phyloP scores from a whole-genome alignment of 1,140 invertebrate genomes.

The Drosophila malerkotliana region DNA sequence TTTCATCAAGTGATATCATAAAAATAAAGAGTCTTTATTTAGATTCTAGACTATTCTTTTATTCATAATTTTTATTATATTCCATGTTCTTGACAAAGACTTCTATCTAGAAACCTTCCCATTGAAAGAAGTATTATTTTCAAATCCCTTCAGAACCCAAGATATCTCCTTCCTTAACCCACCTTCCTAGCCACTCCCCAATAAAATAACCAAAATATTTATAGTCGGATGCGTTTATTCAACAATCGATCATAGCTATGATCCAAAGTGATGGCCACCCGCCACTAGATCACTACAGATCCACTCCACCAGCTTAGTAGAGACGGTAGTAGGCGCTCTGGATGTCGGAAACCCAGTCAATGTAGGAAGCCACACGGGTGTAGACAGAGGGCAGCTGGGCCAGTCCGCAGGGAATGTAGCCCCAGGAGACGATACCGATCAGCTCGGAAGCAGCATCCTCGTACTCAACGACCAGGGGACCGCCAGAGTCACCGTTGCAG shows the following conservation, averaged over 20 bases:
- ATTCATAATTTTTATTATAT: too few species aligned
- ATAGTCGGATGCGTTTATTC: slow-evolving; percentile 40
- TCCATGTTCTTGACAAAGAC: too few species aligned
- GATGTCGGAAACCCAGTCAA: slow-evolving; percentile 75
- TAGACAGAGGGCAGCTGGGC: slow-evolving; percentile 88
- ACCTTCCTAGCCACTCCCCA: not conserved
- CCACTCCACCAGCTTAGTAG: slow-evolving; percentile 37
- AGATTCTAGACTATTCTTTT: too few species aligned
- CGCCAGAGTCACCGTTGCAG: slow-evolving; percentile 89
- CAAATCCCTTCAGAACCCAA: too few species aligned
- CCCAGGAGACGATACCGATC: slow-evolving; percentile 92
- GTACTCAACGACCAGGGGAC: slow-evolving; percentile 86
- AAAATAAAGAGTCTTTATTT: too few species aligned
- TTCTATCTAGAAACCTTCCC: too few species aligned
- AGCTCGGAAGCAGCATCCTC: slow-evolving; percentile 58
- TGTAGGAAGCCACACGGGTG: slow-evolving; percentile 87
- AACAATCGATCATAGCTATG: slow-evolving; percentile 39
- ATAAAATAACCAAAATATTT: not conserved
- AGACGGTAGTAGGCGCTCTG: slow-evolving; percentile 67
- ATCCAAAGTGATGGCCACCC: slow-evolving; percentile 22
- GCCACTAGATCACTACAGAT: not conserved
- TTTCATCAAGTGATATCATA: too few species aligned
- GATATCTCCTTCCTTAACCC: too few species aligned
- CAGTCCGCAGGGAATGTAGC: slow-evolving; percentile 88
- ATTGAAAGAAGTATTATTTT: too few species aligned